phyloP scores from a whole-genome alignment of 2,888 invertebrate genomes.

The Troilus luridus region DNA sequence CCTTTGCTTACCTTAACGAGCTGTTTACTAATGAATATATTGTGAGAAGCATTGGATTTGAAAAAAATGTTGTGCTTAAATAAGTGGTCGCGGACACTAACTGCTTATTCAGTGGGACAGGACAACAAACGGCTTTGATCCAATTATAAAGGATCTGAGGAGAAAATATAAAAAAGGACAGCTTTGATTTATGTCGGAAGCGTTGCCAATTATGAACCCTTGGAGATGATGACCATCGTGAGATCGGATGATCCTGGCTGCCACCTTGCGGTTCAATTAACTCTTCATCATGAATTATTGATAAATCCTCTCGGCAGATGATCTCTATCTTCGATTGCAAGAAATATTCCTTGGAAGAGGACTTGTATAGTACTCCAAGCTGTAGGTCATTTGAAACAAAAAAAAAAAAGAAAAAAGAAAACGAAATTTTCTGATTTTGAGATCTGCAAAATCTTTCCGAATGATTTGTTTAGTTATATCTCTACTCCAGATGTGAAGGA shows the following conservation, averaged over 20 bases:
- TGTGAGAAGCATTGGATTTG: background rate
- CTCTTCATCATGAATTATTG: slow-evolving; percentile 30
- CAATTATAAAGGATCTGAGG: background rate
- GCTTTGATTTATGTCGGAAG: slow-evolving; percentile 12
- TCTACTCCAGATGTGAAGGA: too few relatives aligned
- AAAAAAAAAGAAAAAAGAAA: background rate
- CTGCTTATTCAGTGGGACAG: background rate
- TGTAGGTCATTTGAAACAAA: background rate
- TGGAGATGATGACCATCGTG: background rate
- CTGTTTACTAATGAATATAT: too few relatives aligned
- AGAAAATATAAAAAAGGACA: background rate
- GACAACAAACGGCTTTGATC: background rate
- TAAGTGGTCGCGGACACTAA: background rate
- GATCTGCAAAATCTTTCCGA: background rate
- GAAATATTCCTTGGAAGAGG: background rate
- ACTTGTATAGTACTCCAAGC: background rate
- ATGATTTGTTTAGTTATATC: too few relatives aligned
- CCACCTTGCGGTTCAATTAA: slow-evolving; percentile 7
- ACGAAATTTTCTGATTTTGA: background rate
- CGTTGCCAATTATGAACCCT: background rate
- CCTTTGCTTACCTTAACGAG: too few relatives aligned
- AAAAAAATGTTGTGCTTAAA: background rate
- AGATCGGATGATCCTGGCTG: background rate
- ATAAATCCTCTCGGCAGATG: background rate
- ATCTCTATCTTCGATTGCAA: background rate